Evolutionary conservation across 2,113 vertebrate species (phyloP).

Genomic region (Phaethon lepturus): DNA sequence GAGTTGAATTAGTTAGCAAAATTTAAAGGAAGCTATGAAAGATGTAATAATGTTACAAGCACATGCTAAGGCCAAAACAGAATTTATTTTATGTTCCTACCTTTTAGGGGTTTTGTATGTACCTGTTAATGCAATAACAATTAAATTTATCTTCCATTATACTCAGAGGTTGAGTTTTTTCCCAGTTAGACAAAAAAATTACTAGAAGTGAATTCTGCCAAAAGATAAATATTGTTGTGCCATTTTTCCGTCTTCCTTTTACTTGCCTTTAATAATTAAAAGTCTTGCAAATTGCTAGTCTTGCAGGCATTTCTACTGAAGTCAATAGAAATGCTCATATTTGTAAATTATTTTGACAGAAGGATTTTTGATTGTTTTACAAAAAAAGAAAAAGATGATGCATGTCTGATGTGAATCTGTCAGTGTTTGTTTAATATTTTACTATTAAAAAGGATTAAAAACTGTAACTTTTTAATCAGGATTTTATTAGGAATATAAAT

Average conservation of each 20-base stretch:
- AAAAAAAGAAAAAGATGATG: not conserved
- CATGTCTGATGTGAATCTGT: not conserved
- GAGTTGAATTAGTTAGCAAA: not conserved
- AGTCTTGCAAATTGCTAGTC: not conserved
- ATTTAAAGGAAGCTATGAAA: not conserved
- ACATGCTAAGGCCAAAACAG: not conserved
- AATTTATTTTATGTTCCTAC: not conserved
- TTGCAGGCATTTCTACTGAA: not conserved
- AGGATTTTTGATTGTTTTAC: not conserved
- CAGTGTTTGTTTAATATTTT: not conserved
- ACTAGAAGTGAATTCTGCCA: not conserved
- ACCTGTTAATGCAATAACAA: not conserved
- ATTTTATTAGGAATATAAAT: not conserved
- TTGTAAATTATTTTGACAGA: not conserved
- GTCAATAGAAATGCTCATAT: not conserved
- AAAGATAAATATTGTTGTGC: not conserved
- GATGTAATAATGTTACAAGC: not conserved
- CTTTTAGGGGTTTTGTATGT: fast-evolving
- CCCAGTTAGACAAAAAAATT: not conserved
- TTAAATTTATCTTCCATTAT: not conserved
- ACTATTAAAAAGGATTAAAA: not conserved
- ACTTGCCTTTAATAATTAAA: not conserved
- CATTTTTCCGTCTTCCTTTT: not conserved
- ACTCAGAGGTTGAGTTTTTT: not conserved
- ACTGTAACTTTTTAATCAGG: not conserved